These are phyloP conservation scores for Trypoxylon attenuatum DNA, from an alignment of 2,888 invertebrate genomes.

Conservation along the genomic window DNA sequence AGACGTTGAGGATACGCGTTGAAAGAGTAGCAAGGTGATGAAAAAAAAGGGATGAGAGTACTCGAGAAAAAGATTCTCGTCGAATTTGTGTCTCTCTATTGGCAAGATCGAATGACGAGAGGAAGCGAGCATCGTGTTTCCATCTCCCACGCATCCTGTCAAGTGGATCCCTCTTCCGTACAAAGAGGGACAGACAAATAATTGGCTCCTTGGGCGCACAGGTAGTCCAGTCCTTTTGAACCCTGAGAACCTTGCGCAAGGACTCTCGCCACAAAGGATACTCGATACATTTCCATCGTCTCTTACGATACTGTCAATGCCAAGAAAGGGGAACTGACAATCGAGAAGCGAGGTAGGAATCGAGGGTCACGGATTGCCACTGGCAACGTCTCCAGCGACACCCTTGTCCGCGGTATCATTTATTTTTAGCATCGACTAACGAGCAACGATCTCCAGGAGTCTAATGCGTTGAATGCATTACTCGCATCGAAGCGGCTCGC, in stretches of 20 bases:
- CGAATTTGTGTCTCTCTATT: constrained; percentile 24
- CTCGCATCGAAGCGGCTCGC: constrained; percentile 5
- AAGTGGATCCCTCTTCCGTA: constrained; percentile 66
- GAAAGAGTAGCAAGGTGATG: background rate
- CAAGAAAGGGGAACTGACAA: constrained; percentile 19
- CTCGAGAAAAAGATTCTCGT: constrained; percentile 14
- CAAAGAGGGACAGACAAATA: constrained; percentile 73
- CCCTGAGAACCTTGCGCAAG: constrained; percentile 65
- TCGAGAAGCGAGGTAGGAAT: background rate
- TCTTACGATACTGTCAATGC: constrained; percentile 30
- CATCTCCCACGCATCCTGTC: constrained; percentile 74
- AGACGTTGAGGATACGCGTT: background rate
- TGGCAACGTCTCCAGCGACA: background rate
- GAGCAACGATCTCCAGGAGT: background rate
- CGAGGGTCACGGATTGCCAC: too few relatives aligned
- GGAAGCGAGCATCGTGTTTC: constrained; percentile 72
- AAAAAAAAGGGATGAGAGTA: background rate
- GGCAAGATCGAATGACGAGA: constrained; percentile 65
- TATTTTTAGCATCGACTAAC: background rate
- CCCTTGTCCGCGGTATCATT: background rate
- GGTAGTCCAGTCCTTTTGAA: constrained; percentile 69
- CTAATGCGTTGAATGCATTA: background rate
- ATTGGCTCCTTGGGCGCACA: constrained; percentile 71
- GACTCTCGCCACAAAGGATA: constrained; percentile 61
- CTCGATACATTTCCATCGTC: constrained; percentile 68